Evolutionary conservation across 2,888 invertebrate genomes (phyloP), one percentile per base, ranked within the genome.

Genomic region (Acleris cristana): DNA sequence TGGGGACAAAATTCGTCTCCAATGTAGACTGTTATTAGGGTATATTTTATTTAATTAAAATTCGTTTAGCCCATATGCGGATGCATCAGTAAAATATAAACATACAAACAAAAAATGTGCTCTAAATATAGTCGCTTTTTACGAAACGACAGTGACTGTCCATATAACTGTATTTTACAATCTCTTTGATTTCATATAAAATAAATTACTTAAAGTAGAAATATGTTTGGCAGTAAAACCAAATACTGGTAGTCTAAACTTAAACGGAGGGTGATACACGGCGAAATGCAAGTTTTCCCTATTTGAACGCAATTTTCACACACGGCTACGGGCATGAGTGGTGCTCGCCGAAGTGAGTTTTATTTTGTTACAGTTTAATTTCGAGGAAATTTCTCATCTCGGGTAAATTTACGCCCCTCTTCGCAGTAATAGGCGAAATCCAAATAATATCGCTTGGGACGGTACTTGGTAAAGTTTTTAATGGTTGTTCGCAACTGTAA

Each of bases 291-390:
- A 66, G 65, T 66, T 61, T 66, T 61, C 44, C 51, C 55, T 66
- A 66, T 66, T 66, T 44, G 51, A 61, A 56, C 61, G 44, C 59
- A 54, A 65, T 57, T 60, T 56, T 19, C 60, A 65, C 65, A 69
- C 55, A 68, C 61, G 65, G 56, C 64, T 61, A 64, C 54, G 57
- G 70, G 68, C 58, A 64, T 58, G 54, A 63, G 68, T 40, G 55
- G 52, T 62, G 64, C 62, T 58, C 70, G 64, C 64, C 68, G 51
- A 67, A 61, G 67, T 63, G 70, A 58, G 65, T 64, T 67, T 71
- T 70, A 71, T 71, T 71, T 70, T 70, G 71, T 71, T 71, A 71
- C 64, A 65, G 70, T 71, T 71, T 70, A 71, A 71, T 71, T 71
- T 71, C 62, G 64, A 58, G 68, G 67, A 71, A 71, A 71, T 71